These are phyloP conservation scores for Furcifer pardalis DNA, from an alignment of 2,797 vertebrate species.

Conservation along the genomic window DNA sequence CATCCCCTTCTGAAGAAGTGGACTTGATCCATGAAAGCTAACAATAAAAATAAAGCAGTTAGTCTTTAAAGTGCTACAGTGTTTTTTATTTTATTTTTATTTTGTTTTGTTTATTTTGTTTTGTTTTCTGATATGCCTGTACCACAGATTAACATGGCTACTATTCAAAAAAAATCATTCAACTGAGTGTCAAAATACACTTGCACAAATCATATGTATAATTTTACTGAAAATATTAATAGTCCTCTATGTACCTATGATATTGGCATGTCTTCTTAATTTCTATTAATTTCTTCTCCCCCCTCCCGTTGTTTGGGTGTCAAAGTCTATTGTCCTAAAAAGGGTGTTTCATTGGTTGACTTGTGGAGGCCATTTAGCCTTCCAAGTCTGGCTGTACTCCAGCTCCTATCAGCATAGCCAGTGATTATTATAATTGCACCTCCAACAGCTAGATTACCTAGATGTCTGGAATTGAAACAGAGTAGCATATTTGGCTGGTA, in stretches of 20 bases:
- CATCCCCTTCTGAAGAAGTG: no score
- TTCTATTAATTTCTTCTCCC: neutral
- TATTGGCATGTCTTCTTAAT: neutral
- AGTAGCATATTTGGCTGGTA: fast-evolving
- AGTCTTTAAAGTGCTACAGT: no score
- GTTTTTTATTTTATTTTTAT: no score
- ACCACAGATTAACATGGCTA: no score
- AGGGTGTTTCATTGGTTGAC: neutral
- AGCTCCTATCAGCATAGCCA: neutral
- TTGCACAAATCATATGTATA: neutral
- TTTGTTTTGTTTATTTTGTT: no score
- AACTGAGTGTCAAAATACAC: neutral
- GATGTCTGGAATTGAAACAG: neutral
- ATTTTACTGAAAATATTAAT: neutral
- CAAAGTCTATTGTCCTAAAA: neutral
- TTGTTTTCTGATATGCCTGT: no score
- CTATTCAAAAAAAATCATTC: no score
- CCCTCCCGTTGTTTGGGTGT: neutral
- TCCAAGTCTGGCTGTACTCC: neutral
- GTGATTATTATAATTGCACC: neutral
- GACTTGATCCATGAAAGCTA: no score
- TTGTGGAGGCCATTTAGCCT: neutral
- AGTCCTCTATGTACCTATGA: neutral
- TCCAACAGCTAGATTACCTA: neutral
- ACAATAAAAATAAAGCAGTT: no score